Evolutionary conservation across 2,113 vertebrate species (phyloP).

Genomic region (Cololabis saira): DNA sequence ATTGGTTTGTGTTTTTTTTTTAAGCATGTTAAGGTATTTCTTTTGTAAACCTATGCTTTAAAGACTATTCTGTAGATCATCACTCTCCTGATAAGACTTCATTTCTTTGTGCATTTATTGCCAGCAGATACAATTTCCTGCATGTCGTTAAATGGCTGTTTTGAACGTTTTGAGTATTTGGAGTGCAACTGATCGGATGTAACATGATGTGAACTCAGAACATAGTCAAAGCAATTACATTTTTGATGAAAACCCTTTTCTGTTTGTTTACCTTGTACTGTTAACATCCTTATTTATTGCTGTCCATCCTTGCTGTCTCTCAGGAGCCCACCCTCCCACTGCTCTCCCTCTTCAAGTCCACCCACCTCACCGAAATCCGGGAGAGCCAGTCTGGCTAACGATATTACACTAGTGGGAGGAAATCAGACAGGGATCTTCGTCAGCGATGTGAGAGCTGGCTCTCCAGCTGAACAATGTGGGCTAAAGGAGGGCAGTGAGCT

Average conservation of each 20-base stretch:
- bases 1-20: no score
- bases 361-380: slow-evolving; percentile 43
- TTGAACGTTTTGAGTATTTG: no score
- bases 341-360: slow-evolving; percentile 52
- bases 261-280: neutral
- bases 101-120: no score
- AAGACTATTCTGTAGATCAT: no score
- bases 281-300: neutral
- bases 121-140: no score
- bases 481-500: slow-evolving; percentile 85
- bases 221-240: no score
- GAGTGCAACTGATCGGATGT: no score
- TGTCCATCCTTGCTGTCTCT: neutral
- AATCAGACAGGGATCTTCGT: slow-evolving; percentile 87
- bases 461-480: slow-evolving; percentile 81
- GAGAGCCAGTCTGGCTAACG: slow-evolving; percentile 77
- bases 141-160: no score
- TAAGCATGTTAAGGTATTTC: neutral
- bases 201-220: no score
- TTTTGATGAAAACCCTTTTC: no score
- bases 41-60: no score
- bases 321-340: slow-evolving; percentile 37
- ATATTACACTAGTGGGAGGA: slow-evolving; percentile 84
- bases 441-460: slow-evolving; percentile 86
- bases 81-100: no score